Conservation (phyloP, 2,797 vertebrate species). For the Rhodeus uyekii region DNA sequence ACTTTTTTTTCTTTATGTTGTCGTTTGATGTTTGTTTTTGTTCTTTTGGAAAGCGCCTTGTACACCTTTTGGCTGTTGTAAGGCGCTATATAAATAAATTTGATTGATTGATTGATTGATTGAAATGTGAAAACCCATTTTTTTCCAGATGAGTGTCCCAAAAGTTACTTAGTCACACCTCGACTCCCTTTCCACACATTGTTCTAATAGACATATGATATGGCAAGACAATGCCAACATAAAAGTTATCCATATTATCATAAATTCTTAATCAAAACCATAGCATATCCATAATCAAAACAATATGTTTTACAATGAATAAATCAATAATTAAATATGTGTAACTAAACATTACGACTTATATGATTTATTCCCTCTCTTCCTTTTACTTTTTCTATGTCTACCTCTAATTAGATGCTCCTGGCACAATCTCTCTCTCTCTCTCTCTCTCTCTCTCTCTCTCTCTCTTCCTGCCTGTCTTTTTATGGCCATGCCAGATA, state of each 20-base stretch:
- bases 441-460: too few relatives aligned
- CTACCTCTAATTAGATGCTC: conserved; percentile 11
- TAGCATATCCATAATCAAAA: neutral
- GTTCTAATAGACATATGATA: neutral
- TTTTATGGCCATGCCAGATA: conserved; percentile 36
- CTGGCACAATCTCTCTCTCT: too few relatives aligned
- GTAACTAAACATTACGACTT: neutral
- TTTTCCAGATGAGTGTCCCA: neutral
- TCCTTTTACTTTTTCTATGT: neutral
- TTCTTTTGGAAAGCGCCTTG: too few relatives aligned
- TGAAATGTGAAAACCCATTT: neutral
- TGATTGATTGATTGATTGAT: too few relatives aligned
- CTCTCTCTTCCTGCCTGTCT: conserved; percentile 11
- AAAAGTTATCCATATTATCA: neutral
- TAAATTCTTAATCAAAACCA: neutral
- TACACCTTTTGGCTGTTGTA: too few relatives aligned
- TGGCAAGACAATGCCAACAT: neutral
- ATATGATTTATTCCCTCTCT: conserved; percentile 1
- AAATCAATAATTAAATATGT: neutral
- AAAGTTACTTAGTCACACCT: neutral
- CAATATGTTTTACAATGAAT: neutral
- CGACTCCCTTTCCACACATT: neutral
- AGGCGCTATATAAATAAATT: too few relatives aligned
- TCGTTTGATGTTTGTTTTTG: too few relatives aligned
- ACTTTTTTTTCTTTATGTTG: too few relatives aligned